Evolutionary conservation across 2,113 vertebrate genomes (phyloP), one percentile per base, ranked within the genome.

Genomic region (Echinops telfairi): DNA sequence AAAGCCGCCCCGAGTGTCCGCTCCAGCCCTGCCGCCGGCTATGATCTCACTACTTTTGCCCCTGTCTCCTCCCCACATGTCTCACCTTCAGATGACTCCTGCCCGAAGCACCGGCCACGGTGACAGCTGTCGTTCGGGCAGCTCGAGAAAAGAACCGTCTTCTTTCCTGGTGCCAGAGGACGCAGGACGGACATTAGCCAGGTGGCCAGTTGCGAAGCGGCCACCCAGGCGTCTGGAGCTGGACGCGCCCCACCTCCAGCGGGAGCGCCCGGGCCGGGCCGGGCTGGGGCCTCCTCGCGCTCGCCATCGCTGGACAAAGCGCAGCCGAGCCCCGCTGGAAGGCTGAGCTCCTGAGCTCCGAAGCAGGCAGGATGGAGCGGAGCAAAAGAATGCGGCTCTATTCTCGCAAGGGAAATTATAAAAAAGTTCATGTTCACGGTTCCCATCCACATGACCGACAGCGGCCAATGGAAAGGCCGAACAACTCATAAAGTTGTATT

Each of bases 341-440:
- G 97, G 96, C 96, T 97, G 40, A 40, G 40, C 40, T 40, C 40
- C 40, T n/a, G 98, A 98, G 97, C 97, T 98, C 98, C 96, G 98
- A 98, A 98, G 98, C 98, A 98, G 98, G 98, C 98, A 98, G 98
- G 98, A 98, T 96, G 96, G 98, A 98, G 98, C 98, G 95, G 97
- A 99, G 98, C 98, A 98, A 98, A 99, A 99, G 98, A 99, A 99
- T 99, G 98, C 98, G 98, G 98, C 98, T 99, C 98, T 99, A 98
- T 99, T 99, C 99, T 98, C 98, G 98, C 99, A 99, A 99, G 99
- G 99, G 99, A 99, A 99, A 99, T 99, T 98, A 99, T 99, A 99
- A 99, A 99, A 98, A 99, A 99, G 99, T 99, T 99, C 99, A 99
- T 99, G 99, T 99, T 99, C 99, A 99, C 98, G 98, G 99, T 98